Percentiles rank a stretch among this genome's conserved stretches.
Evolutionary conservation across 2,888 invertebrate genomes (phyloP).

Genomic region (Schrankia costaestrigalis): DNA sequence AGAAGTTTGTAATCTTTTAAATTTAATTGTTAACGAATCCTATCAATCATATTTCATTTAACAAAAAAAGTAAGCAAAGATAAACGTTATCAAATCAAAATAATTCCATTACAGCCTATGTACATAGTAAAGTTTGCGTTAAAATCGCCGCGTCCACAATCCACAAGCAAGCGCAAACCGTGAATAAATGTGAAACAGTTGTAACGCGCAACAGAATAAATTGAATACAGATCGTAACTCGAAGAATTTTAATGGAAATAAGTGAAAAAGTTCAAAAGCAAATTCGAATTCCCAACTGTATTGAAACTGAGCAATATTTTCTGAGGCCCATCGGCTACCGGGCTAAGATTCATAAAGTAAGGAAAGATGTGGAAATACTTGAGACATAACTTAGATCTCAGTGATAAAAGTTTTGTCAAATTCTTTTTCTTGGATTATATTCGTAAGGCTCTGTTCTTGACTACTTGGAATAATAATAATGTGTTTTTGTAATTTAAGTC

Average conservation of each 20-base stretch:
- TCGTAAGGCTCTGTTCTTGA: no score
- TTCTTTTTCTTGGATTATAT: no score
- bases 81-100: slow-evolving; percentile 27
- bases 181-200: slow-evolving; percentile 41
- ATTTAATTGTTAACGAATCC: no score
- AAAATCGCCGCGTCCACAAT: slow-evolving; percentile 35
- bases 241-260: slow-evolving; percentile 58
- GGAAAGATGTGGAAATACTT: slow-evolving; percentile 20
- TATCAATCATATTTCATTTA: no score
- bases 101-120: slow-evolving; percentile 30
- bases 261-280: slow-evolving; percentile 45
- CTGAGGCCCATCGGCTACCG: slow-evolving; percentile 14
- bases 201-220: slow-evolving; percentile 47
- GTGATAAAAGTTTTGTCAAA: slow-evolving; percentile 24
- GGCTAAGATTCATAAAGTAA: slow-evolving; percentile 24
- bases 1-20: no score
- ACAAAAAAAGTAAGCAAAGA: slow-evolving; percentile 1
- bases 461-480: no score
- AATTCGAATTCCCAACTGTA: slow-evolving; percentile 48
- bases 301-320: slow-evolving; percentile 45
- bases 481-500: no score
- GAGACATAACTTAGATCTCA: slow-evolving; percentile 19
- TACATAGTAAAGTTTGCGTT: slow-evolving; percentile 31
- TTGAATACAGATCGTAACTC: slow-evolving; percentile 52
- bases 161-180: slow-evolving; percentile 27